Base-by-base conservation (phyloP, 2,888 invertebrate genomes). In the Pyrocoelia pectoralis region DNA sequence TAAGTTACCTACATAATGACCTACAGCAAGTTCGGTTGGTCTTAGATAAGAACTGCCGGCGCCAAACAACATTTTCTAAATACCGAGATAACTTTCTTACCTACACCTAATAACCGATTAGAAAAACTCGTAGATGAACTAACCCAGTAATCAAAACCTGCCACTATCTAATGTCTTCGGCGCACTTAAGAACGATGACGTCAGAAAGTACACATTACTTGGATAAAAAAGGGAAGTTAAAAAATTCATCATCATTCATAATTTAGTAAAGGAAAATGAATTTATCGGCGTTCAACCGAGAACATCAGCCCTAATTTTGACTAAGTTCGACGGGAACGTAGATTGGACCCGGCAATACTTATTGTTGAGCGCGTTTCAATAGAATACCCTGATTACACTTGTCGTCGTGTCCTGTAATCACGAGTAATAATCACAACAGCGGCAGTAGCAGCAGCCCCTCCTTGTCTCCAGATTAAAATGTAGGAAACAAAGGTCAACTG, bases 401-500 rank as follows among this genome's bases (percentile, higher is more conserved):
- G 72, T 72, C 71, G 71, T 71, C 67, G 68, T 70, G 72, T 72
- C 70, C 70, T 69, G 67, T 68, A 68, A 68, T 68, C 68, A 68
- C 67, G 65, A 68, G 68, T 72, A 66, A 33, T 33, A 33, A 71
- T 72, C 70, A 69, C 68, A 65, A 66, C 69, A 67, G 24, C 24
- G 24, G 24, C 24, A 24, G n/a, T n/a, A n/a, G 24, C 24, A 24
- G 66, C 56, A 56, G 58, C 60, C 61, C 74, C 74, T 70, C 73
- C 77, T 73, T 70, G 70, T 72, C 69, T 68, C 74, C 71, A 77
- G 76, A 79, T 79, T 79, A 78, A 78, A 79, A 77, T 73, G n/a
- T 72, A 67, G 72, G 75, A 74, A 77, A 78, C 78, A 77, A 79
- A 79, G 78, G 79, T 78, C 77, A 78, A 77, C 72, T 71, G 73